Evolutionary conservation across 2,113 vertebrate genomes (phyloP).

Genomic region (pig (Sus scrofa)): T2T-Sscrofa CM000817.6:136373501-136374000

Average conservation of each 20-base stretch:
- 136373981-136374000: slow-evolving; percentile 72
- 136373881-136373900: slow-evolving; percentile 70
- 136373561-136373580: slow-evolving; percentile 40
- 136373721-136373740: slow-evolving; percentile 64
- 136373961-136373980: slow-evolving; percentile 69
- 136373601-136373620: slow-evolving; percentile 33
- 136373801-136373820: slow-evolving; percentile 85
- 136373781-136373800: slow-evolving; percentile 82
- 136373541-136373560: slow-evolving; percentile 19
- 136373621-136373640: slow-evolving; percentile 75
- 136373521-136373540: slow-evolving; percentile 65
- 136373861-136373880: slow-evolving; percentile 74
- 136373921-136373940: slow-evolving; percentile 73
- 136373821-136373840: slow-evolving; percentile 80
- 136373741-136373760: not conserved
- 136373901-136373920: slow-evolving; percentile 70
- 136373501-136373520: slow-evolving; percentile 73
- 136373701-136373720: slow-evolving; percentile 54
- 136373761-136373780: slow-evolving; percentile 65
- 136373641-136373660: slow-evolving; percentile 46
- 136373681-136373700: slow-evolving; percentile 69
- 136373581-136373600: not conserved
- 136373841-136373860: slow-evolving; percentile 70
- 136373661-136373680: slow-evolving; percentile 4
- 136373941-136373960: slow-evolving; percentile 72